Conservation (phyloP, 2,888 invertebrate genomes). For the Pollenia griseotomentosa region DNA sequence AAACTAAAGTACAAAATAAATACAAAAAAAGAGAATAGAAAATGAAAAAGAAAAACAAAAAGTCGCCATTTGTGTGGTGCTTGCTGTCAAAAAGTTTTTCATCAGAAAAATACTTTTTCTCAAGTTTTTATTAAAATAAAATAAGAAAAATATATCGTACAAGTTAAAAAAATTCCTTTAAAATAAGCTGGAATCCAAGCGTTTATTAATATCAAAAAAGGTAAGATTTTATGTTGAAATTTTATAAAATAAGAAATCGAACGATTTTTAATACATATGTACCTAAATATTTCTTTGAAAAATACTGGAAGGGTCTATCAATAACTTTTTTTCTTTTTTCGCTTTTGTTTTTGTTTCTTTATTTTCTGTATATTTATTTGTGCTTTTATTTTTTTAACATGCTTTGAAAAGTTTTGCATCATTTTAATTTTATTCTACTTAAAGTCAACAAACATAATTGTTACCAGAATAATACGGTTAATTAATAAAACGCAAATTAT, state of each 20-base stretch:
- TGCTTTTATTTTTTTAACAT: background rate
- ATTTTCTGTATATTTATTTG: slow-evolving; percentile 17
- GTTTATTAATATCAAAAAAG: background rate
- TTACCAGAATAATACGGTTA: no score
- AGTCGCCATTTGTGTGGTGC: slow-evolving; percentile 59
- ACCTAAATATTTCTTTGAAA: background rate
- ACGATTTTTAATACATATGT: background rate
- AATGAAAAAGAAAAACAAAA: slow-evolving; percentile 29
- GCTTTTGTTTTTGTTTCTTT: slow-evolving; percentile 37
- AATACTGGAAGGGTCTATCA: slow-evolving; percentile 20
- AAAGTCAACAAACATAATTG: no score
- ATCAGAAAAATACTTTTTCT: slow-evolving; percentile 42
- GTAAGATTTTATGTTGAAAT: background rate
- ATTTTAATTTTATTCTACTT: background rate
- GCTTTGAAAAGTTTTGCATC: slow-evolving; percentile 15
- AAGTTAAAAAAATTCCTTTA: background rate
- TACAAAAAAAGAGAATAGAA: slow-evolving; percentile 7
- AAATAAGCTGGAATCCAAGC: slow-evolving; percentile 10
- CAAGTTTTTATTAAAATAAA: slow-evolving; percentile 35
- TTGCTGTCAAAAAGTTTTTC: slow-evolving; percentile 57
- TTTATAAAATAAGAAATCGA: background rate
- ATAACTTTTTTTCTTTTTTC: background rate
- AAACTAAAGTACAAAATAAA: slow-evolving; percentile 9
- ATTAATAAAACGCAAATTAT: no score
- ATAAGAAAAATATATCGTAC: background rate